Conservation (phyloP, 2,888 invertebrate species). For the Agrenia bidenticulata region DNA sequence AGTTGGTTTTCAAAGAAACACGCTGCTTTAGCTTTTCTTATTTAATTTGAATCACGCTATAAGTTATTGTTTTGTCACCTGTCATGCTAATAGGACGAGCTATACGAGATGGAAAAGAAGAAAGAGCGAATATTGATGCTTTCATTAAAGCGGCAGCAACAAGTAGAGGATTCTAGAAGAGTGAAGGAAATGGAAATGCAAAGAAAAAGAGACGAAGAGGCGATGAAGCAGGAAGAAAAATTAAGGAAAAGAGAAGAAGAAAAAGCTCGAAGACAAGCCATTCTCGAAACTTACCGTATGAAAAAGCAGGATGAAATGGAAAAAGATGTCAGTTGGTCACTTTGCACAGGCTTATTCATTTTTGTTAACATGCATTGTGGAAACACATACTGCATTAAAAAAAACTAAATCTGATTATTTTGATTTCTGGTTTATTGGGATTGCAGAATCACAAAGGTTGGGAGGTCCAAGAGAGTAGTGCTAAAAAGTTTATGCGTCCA, state of each 20-base stretch:
- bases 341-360: constrained; percentile 29
- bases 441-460: constrained; percentile 48
- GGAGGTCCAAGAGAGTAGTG: constrained; percentile 52
- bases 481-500: constrained; percentile 60
- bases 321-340: constrained; percentile 46
- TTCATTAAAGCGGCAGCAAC: constrained; percentile 84
- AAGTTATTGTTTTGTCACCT: constrained; percentile 9
- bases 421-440: background rate
- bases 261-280: constrained; percentile 78
- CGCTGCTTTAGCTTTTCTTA: constrained; percentile 1
- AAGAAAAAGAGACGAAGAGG: constrained; percentile 68
- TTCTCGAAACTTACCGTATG: constrained; percentile 88
- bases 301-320: constrained; percentile 65
- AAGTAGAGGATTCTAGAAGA: constrained; percentile 82
- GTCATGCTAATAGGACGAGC: constrained; percentile 66
- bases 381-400: background rate
- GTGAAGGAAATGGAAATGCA: constrained; percentile 80
- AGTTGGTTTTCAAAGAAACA: background rate
- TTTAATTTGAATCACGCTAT: constrained; percentile 11
- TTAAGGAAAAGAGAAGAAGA: constrained; percentile 78
- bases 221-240: constrained; percentile 66
- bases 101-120: constrained; percentile 88
- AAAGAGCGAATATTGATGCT: constrained; percentile 87
- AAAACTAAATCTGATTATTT: background rate
- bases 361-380: constrained; percentile 11